These are phyloP conservation scores for Pachliopta kotzebuea DNA, from an alignment of 2,888 invertebrate genomes.

Conservation along the genomic window DNA sequence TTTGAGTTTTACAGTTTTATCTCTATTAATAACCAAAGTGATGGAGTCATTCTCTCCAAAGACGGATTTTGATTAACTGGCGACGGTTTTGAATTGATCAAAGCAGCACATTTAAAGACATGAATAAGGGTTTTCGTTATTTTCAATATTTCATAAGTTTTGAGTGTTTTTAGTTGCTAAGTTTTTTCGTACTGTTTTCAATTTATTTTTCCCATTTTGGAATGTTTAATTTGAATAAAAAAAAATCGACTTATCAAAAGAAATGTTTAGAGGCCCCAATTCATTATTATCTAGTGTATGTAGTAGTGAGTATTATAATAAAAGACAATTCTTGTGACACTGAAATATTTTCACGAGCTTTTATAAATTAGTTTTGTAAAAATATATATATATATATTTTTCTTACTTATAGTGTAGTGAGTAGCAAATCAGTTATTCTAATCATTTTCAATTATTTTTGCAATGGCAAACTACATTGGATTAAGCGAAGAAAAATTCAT, in stretches of 20 bases:
- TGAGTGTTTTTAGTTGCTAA: slow-evolving; percentile 49
- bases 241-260: slow-evolving; percentile 33
- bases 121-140: slow-evolving; percentile 51
- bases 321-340: slow-evolving; percentile 76
- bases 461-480: slow-evolving; percentile 24
- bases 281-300: slow-evolving; percentile 26
- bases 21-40: slow-evolving; percentile 46
- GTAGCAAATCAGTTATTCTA: slow-evolving; percentile 16
- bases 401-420: slow-evolving; percentile 64
- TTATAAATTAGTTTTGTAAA: slow-evolving; percentile 66
- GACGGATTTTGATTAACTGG: slow-evolving; percentile 35
- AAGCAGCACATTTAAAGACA: slow-evolving; percentile 78
- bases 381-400: slow-evolving; percentile 63
- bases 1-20: slow-evolving; percentile 18
- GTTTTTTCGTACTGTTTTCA: slow-evolving; percentile 23
- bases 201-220: slow-evolving; percentile 38
- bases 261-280: slow-evolving; percentile 35
- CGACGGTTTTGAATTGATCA: slow-evolving; percentile 47
- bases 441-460: slow-evolving; percentile 24
- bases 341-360: slow-evolving; percentile 74
- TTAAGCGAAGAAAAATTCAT: not conserved
- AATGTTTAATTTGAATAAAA: slow-evolving; percentile 39
- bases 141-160: slow-evolving; percentile 56
- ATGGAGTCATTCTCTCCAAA: slow-evolving; percentile 40
- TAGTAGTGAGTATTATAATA: slow-evolving; percentile 51